Conservation (phyloP, 2,113 vertebrate species). For the Pongo abelii region DNA sequence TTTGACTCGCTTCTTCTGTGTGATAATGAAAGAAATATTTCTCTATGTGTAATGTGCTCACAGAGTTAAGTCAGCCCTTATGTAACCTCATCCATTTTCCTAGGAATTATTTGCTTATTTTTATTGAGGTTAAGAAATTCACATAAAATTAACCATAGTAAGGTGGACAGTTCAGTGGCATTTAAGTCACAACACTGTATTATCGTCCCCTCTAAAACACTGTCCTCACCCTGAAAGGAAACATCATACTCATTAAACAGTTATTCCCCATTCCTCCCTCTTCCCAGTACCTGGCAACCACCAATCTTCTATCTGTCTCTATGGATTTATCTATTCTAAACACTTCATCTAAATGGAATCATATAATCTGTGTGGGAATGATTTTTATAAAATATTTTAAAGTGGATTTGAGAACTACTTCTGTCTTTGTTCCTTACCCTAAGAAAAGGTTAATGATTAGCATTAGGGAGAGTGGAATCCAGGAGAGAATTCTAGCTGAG, state of each 20-base stretch:
- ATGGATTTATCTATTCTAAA: neutral
- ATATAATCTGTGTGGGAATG: neutral
- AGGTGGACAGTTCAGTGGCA: neutral
- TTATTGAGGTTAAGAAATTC: neutral
- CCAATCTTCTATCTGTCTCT: neutral
- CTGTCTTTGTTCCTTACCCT: neutral
- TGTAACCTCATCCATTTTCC: neutral
- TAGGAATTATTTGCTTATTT: neutral
- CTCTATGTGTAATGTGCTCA: neutral
- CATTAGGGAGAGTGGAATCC: neutral
- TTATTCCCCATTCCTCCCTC: neutral
- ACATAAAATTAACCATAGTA: neutral
- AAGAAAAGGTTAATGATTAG: neutral
- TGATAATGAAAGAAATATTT: neutral
- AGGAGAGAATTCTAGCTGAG: neutral
- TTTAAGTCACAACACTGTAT: neutral
- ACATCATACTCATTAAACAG: neutral
- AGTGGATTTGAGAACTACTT: slow-evolving; percentile 1
- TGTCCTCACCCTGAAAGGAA: neutral
- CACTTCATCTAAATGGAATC: neutral
- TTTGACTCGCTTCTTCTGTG: neutral
- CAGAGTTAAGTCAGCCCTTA: neutral
- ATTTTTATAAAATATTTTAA: slow-evolving; percentile 44
- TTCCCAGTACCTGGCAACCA: neutral
- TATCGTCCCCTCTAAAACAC: neutral